Conservation (phyloP, 2,888 invertebrate genomes). For the Scaptomyza flava region DNA sequence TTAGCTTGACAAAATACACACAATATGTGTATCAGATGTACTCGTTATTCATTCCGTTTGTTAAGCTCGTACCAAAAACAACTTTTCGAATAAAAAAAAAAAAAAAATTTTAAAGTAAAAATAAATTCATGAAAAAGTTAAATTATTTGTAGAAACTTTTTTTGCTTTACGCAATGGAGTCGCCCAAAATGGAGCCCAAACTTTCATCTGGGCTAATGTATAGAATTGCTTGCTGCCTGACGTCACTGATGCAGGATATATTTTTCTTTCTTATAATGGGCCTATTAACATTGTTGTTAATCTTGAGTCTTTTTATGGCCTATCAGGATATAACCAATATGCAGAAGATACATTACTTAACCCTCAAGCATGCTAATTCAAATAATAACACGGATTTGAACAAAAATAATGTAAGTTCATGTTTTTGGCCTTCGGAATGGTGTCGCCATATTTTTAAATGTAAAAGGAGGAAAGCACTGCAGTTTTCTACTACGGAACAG, state of each 20-base stretch:
- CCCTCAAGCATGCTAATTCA: background rate
- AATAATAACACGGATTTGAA: background rate
- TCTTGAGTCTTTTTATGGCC: slow-evolving; percentile 33
- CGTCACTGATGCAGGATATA: slow-evolving; percentile 35
- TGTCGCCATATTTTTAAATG: slow-evolving; percentile 25
- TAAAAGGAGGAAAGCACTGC: background rate
- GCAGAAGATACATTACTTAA: background rate
- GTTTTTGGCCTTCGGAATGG: slow-evolving; percentile 32
- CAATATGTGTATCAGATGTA: background rate
- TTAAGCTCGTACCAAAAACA: background rate
- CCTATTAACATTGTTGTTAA: slow-evolving; percentile 31
- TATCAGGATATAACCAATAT: slow-evolving; percentile 20
- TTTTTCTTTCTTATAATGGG: slow-evolving; percentile 42
- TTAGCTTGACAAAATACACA: background rate
- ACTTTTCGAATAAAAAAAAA: background rate
- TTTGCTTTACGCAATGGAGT: slow-evolving; percentile 16
- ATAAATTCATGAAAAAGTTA: background rate
- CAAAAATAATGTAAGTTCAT: background rate
- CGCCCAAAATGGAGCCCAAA: slow-evolving; percentile 2
- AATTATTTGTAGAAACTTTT: background rate
- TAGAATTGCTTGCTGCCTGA: slow-evolving; percentile 2
- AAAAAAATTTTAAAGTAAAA: background rate
- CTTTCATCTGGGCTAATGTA: background rate
- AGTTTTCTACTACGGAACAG: background rate
- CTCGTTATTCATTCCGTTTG: background rate